These are phyloP conservation scores for Batillaria attramentaria DNA, from an alignment of 1,140 invertebrate species.

Conservation along the genomic window DNA sequence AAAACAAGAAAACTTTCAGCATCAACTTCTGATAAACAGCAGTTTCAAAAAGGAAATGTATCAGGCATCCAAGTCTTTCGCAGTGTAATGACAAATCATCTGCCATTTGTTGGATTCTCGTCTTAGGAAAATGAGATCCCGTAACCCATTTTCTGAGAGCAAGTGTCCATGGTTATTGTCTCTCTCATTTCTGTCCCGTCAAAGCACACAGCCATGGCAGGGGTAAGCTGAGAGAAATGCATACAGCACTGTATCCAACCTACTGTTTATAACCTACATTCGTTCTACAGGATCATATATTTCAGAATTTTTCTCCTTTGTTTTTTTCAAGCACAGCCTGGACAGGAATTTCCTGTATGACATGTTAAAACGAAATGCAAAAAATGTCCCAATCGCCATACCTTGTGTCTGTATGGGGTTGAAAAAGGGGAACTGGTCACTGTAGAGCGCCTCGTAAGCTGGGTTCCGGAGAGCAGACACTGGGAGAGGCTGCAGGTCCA, in stretches of 20 bases:
- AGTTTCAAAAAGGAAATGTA: no score
- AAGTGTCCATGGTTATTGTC: background rate
- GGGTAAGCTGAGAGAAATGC: slow-evolving; percentile 29
- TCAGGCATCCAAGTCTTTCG: no score
- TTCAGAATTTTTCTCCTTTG: background rate
- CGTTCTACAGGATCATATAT: no score
- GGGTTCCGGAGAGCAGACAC: slow-evolving; percentile 84
- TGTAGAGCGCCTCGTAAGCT: slow-evolving; percentile 89
- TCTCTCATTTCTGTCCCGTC: slow-evolving; percentile 28
- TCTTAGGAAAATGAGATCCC: no score
- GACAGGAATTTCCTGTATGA: no score
- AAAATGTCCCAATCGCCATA: no score
- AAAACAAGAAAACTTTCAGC: slow-evolving; percentile 22
- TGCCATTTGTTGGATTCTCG: no score
- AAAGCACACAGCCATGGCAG: background rate
- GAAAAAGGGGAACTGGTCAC: slow-evolving; percentile 90
- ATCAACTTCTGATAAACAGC: background rate
- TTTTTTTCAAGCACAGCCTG: background rate
- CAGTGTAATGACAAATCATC: no score
- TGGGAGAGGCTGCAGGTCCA: slow-evolving; percentile 98
- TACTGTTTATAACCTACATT: no score
- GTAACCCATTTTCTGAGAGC: no score
- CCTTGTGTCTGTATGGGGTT: slow-evolving; percentile 99
- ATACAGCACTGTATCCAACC: no score
- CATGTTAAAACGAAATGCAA: no score